These are phyloP conservation scores for Vollenhovia emeryi DNA, from an alignment of 1,140 invertebrate genomes.

Conservation along the genomic window DNA sequence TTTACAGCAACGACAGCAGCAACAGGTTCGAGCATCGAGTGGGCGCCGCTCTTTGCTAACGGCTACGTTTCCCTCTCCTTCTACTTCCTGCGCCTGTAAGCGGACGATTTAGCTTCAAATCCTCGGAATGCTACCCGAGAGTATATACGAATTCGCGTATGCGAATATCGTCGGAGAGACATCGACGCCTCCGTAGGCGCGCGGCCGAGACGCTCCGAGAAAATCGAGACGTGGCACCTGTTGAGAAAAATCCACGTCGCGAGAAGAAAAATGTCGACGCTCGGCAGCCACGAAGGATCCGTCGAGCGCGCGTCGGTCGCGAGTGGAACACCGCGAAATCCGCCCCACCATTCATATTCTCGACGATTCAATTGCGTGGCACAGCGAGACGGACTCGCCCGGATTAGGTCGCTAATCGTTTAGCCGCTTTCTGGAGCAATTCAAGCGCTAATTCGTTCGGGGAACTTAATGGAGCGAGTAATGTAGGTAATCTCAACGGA, in stretches of 20 bases:
- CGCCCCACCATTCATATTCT: neutral
- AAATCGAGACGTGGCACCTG: neutral
- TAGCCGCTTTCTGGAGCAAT: constrained; percentile 1
- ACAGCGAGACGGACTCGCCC: neutral
- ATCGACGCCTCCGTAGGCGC: neutral
- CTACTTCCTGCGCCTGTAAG: constrained; percentile 62
- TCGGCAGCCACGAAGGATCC: neutral
- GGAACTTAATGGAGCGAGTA: neutral
- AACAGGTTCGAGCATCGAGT: constrained; percentile 81
- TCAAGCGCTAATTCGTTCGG: constrained; percentile 7
- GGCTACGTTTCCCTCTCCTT: constrained; percentile 72
- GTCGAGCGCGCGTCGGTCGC: too few species aligned
- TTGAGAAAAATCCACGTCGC: neutral
- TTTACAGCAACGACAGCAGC: constrained; percentile 68
- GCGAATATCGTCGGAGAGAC: neutral
- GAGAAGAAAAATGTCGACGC: neutral
- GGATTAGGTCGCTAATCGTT: constrained; percentile 19
- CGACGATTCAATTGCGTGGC: constrained; percentile 32
- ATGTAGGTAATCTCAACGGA: constrained; percentile 14
- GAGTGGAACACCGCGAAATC: neutral
- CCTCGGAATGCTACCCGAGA: constrained; percentile 70
- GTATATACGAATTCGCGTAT: neutral
- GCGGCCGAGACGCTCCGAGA: neutral
- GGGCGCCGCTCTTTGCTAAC: constrained; percentile 80
- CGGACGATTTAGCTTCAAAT: constrained; percentile 70